Evolutionary conservation across 2,113 vertebrate genomes (phyloP).

Genomic region (Tylochromis polylepis): DNA sequence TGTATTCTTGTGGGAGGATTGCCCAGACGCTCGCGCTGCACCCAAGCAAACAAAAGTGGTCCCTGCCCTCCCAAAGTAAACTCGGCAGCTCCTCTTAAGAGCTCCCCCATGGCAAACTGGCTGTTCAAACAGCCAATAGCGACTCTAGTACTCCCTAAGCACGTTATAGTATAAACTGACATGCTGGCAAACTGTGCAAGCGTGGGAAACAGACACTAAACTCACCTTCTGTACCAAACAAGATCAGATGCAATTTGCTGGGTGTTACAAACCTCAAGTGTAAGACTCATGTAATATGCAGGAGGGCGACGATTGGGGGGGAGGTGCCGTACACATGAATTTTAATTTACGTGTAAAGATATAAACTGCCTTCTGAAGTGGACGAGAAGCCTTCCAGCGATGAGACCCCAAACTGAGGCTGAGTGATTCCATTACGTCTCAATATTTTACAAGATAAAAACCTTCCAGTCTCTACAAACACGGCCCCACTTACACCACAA

Average conservation of each 20-base stretch:
- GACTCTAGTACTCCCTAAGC: not conserved
- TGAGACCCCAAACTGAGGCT: not conserved
- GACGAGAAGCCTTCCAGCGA: not conserved
- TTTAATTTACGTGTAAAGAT: not conserved
- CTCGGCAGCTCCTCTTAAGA: slow-evolving; percentile 15
- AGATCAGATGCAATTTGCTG: not conserved
- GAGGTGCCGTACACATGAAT: not conserved
- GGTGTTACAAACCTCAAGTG: not conserved
- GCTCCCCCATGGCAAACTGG: slow-evolving; percentile 5
- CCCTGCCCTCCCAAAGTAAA: slow-evolving; percentile 46
- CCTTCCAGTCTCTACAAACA: not conserved
- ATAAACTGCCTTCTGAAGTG: not conserved
- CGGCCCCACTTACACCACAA: not conserved
- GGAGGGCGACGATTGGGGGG: not conserved
- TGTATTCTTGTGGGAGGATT: slow-evolving; percentile 11
- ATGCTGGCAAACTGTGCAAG: not conserved
- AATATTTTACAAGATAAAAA: not conserved
- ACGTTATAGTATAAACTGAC: not conserved
- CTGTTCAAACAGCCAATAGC: slow-evolving; percentile 19
- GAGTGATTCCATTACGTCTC: not conserved
- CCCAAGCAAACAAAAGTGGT: slow-evolving; percentile 33
- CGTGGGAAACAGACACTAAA: not conserved
- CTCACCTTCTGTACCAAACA: slow-evolving; percentile 8
- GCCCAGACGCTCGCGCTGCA: slow-evolving; percentile 7
- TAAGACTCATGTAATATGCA: not conserved